phyloP scores from a whole-genome alignment of 2,797 vertebrate species.

The Scyliorhinus canicula region DNA sequence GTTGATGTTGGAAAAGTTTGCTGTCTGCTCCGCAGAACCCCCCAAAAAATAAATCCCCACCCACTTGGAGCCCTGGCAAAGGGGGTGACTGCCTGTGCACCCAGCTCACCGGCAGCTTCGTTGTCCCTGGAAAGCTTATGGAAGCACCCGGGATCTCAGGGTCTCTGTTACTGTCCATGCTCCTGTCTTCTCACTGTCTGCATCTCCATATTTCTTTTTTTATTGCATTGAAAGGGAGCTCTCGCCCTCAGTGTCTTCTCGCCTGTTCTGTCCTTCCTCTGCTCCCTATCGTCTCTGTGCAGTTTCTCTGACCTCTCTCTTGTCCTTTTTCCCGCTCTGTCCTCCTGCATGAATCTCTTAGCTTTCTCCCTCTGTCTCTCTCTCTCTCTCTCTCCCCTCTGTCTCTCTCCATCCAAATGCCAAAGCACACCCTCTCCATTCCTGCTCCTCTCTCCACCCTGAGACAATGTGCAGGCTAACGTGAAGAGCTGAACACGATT shows the following conservation, averaged over 20 bases:
- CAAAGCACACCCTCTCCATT: not conserved
- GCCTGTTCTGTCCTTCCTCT: not conserved
- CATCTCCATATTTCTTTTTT: not conserved
- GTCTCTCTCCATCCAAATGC: not conserved
- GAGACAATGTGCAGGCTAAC: not conserved
- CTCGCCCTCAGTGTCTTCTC: too few species aligned
- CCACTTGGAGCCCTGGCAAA: not conserved
- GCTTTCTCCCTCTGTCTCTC: not conserved
- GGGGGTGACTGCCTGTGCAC: not conserved
- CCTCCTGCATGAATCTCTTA: not conserved
- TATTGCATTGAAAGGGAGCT: too few species aligned
- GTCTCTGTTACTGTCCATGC: not conserved
- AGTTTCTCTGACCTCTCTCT: not conserved
- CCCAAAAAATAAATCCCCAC: not conserved
- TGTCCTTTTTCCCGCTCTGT: too few species aligned
- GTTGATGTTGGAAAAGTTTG: not conserved
- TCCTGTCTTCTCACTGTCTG: not conserved
- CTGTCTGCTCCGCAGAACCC: not conserved
- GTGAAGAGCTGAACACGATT: too few species aligned
- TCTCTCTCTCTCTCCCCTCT: not conserved
- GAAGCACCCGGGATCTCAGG: not conserved
- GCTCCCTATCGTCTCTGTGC: not conserved
- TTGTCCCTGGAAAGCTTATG: not conserved
- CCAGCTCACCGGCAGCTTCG: not conserved
- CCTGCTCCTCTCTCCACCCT: not conserved